Percentiles rank a stretch among this genome's conserved stretches.
Conservation (phyloP, 2,797 vertebrate genomes). For the Microctenopoma steveboyesi region DNA sequence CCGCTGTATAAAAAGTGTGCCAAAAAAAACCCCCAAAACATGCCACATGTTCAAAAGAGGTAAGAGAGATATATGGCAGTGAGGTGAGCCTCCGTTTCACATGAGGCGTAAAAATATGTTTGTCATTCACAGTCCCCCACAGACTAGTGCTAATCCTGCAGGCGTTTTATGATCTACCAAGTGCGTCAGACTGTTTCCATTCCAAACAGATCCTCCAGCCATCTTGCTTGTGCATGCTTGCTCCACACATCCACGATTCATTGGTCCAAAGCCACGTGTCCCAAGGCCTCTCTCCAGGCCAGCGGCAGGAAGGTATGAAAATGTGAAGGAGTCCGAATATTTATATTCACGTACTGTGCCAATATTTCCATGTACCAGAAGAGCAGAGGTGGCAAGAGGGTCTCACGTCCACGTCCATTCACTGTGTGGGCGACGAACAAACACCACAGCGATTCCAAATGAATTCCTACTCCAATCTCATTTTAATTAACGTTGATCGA, state of each 20-base stretch:
- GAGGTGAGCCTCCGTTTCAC: slow-evolving; percentile 19
- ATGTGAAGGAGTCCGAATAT: slow-evolving; percentile 17
- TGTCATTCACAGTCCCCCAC: slow-evolving; percentile 55
- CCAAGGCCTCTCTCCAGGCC: slow-evolving; percentile 15
- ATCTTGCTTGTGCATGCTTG: slow-evolving; percentile 29
- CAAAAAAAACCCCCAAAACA: neutral
- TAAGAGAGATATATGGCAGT: slow-evolving; percentile 7
- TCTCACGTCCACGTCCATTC: slow-evolving; percentile 2
- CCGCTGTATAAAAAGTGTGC: neutral
- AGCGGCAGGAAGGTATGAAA: neutral
- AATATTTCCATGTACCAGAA: slow-evolving; percentile 4
- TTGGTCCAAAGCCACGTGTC: slow-evolving; percentile 37
- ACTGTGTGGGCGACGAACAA: slow-evolving; percentile 1
- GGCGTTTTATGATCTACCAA: slow-evolving; percentile 67
- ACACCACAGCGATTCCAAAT: neutral
- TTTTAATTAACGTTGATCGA: neutral
- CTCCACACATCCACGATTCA: slow-evolving; percentile 40
- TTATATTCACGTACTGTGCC: slow-evolving; percentile 2
- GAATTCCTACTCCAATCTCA: neutral
- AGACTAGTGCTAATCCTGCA: slow-evolving; percentile 57
- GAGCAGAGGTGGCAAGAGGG: slow-evolving; percentile 7
- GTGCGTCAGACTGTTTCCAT: slow-evolving; percentile 76
- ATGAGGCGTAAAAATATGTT: slow-evolving; percentile 27
- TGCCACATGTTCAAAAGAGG: neutral
- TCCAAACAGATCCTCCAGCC: slow-evolving; percentile 53